These are phyloP conservation scores for Pteria penguin DNA, from an alignment of 2,888 invertebrate species.

Conservation along the genomic window DNA sequence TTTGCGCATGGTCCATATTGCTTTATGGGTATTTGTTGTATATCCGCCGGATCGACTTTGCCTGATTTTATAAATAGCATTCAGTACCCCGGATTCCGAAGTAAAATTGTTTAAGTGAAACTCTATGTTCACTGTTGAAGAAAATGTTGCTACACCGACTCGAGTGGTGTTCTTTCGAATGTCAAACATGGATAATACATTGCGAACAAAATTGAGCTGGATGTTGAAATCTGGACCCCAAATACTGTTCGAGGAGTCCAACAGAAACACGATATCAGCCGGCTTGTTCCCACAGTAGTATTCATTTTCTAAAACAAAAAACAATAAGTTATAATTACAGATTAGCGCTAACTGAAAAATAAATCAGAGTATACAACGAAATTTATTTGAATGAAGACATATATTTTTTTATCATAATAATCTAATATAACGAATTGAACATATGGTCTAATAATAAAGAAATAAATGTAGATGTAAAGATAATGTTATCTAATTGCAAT, in stretches of 20 bases:
- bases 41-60: conserved; percentile 52
- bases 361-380: no score
- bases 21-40: conserved; percentile 63
- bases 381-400: no score
- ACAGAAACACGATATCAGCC: conserved; percentile 66
- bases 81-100: conserved; percentile 46
- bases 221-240: conserved; percentile 72
- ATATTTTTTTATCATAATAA: no score
- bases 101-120: conserved; percentile 62
- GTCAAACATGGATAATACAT: conserved; percentile 71
- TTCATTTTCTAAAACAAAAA: conserved; percentile 52
- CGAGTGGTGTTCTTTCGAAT: conserved; percentile 66
- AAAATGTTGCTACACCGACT: conserved; percentile 73
- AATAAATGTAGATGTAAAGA: no score
- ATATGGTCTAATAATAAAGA: no score
- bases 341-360: background rate
- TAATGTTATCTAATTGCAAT: no score
- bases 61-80: conserved; percentile 53
- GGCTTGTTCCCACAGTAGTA: conserved; percentile 64
- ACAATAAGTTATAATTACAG: background rate
- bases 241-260: conserved; percentile 73
- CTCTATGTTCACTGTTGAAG: conserved; percentile 54
- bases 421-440: no score
- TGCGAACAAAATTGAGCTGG: conserved; percentile 70
- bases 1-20: conserved; percentile 61